These are phyloP conservation scores for Drosophila neutralis DNA, from an alignment of 2,888 invertebrate genomes.

Conservation along the genomic window DNA sequence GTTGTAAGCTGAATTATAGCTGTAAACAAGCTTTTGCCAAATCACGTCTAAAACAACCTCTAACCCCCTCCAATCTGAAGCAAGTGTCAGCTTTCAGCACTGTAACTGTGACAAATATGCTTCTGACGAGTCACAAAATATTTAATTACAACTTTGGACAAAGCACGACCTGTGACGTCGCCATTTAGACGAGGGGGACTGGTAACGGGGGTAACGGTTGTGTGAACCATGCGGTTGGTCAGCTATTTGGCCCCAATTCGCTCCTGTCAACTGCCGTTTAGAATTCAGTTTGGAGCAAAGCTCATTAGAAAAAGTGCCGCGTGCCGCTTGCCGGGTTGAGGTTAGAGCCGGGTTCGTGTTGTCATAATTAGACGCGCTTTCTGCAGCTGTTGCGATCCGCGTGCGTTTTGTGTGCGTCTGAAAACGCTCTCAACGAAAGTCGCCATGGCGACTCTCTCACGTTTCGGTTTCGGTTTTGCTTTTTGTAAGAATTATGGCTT, in stretches of 20 bases:
- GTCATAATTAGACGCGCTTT: conserved; percentile 65
- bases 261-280: conserved; percentile 59
- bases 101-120: conserved; percentile 36
- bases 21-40: conserved; percentile 22
- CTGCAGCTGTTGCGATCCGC: conserved; percentile 43
- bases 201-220: conserved; percentile 4
- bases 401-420: conserved; percentile 44
- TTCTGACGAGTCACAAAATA: conserved; percentile 30
- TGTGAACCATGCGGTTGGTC: conserved; percentile 33
- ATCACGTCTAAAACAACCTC: conserved; percentile 15
- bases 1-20: conserved; percentile 1
- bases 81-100: conserved; percentile 8
- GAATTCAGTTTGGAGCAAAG: conserved; percentile 43
- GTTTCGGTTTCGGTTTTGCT: conserved; percentile 59
- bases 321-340: conserved; percentile 37
- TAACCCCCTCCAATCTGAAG: conserved; percentile 2
- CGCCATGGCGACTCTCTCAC: conserved; percentile 49
- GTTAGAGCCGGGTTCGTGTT: conserved; percentile 22
- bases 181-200: not conserved
- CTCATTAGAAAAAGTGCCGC: conserved; percentile 66
- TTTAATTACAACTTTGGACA: conserved; percentile 12
- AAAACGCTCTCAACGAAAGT: conserved; percentile 61
- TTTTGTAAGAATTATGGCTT: conserved; percentile 59
- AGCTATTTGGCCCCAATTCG: conserved; percentile 53
- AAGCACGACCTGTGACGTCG: conserved; percentile 8